phyloP scores from a whole-genome alignment of 2,888 invertebrate genomes.

The Cheilosia grossa region DNA sequence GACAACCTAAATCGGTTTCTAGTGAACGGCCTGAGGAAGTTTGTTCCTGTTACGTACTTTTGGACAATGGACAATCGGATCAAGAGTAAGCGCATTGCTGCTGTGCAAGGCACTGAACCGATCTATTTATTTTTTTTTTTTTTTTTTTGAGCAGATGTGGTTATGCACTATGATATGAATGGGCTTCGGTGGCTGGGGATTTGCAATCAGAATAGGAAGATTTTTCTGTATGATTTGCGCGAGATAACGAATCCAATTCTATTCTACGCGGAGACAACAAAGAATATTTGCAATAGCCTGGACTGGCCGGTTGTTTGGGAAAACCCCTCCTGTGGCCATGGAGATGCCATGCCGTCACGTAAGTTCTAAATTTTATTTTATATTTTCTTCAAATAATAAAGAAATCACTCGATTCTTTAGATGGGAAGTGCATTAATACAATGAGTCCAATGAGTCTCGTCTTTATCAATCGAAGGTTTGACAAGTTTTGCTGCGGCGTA shows the following conservation, averaged over 20 bases:
- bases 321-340: conserved; percentile 75
- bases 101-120: not conserved
- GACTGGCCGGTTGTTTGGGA: conserved; percentile 81
- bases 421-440: conserved; percentile 57
- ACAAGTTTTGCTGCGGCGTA: conserved; percentile 75
- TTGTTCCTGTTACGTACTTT: conserved; percentile 84
- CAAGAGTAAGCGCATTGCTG: conserved; percentile 29
- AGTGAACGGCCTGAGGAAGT: conserved; percentile 79
- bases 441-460: conserved; percentile 77
- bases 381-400: too few species aligned
- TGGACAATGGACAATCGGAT: conserved; percentile 55
- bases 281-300: conserved; percentile 76
- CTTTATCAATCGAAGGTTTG: conserved; percentile 73
- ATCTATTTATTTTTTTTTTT: too few species aligned
- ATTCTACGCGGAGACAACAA: conserved; percentile 75
- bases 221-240: conserved; percentile 78
- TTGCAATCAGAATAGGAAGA: conserved; percentile 75
- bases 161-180: conserved; percentile 80
- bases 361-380: conserved; percentile 59
- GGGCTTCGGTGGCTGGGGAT: conserved; percentile 81
- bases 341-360: conserved; percentile 77
- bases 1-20: conserved; percentile 79
- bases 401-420: conserved; percentile 19
- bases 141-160: conserved; percentile 76
- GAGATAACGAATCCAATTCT: conserved; percentile 77